Evolutionary conservation across 2,113 vertebrate genomes (phyloP).

Genomic region (Caranx melampygus): DNA sequence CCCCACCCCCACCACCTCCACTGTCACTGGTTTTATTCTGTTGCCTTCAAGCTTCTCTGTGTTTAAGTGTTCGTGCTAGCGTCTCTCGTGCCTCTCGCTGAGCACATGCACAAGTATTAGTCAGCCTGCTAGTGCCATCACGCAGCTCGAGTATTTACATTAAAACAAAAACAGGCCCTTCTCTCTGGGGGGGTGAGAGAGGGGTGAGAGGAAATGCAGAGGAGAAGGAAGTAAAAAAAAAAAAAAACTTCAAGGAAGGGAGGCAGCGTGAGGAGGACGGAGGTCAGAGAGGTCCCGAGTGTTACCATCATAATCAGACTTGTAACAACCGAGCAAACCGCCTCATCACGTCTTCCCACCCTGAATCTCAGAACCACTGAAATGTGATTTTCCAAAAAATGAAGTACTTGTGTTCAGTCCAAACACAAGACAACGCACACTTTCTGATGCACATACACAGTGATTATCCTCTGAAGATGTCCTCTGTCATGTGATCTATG

Average conservation of each 20-base stretch:
- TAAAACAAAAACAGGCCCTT: neutral
- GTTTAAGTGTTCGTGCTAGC: neutral
- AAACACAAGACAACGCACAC: too few species aligned
- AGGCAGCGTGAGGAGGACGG: slow-evolving; percentile 37
- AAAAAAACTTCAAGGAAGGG: slow-evolving; percentile 34
- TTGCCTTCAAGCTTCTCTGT: neutral
- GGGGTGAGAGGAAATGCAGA: slow-evolving; percentile 47
- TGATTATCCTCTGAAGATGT: neutral
- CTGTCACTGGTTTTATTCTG: neutral
- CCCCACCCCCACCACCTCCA: neutral
- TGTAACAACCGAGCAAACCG: slow-evolving; percentile 11
- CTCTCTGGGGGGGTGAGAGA: slow-evolving; percentile 7
- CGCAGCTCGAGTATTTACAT: slow-evolving; percentile 37
- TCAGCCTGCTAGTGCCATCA: slow-evolving; percentile 17
- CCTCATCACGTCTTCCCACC: neutral
- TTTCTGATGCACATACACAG: neutral
- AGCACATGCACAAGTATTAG: slow-evolving; percentile 39
- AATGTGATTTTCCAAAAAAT: too few species aligned
- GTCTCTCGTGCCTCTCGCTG: neutral
- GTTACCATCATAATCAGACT: slow-evolving; percentile 26
- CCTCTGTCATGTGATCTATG: neutral
- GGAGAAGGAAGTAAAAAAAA: slow-evolving; percentile 21
- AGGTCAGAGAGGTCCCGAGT: slow-evolving; percentile 16
- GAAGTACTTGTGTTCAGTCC: too few species aligned
- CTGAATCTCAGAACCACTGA: too few species aligned